phyloP scores from a whole-genome alignment of 2,797 vertebrate species.

The Aulostomus chinensis region DNA sequence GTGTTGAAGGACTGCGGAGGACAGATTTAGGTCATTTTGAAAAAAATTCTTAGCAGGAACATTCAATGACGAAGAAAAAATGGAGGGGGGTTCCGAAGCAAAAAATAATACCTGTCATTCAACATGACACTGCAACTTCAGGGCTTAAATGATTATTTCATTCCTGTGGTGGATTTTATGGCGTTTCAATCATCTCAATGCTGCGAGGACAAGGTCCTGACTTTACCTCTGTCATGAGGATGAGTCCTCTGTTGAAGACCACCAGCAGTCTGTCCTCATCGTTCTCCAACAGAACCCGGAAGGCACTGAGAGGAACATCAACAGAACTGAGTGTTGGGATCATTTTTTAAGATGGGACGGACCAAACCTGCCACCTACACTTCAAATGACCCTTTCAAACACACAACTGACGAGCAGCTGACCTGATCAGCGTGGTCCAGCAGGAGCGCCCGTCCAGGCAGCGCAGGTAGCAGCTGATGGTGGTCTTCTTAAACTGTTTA shows the following conservation, averaged over 20 bases:
- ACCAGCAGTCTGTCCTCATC: slow-evolving; percentile 97
- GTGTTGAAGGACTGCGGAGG: slow-evolving; percentile 93
- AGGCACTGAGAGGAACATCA: slow-evolving; percentile 85
- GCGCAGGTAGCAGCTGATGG: slow-evolving; percentile 98
- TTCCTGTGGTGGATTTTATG: no score
- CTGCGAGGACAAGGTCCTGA: not conserved
- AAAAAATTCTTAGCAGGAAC: no score
- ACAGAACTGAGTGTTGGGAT: not conserved
- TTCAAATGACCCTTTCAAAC: no score
- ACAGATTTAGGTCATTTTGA: no score
- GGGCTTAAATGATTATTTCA: no score
- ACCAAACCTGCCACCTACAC: no score
- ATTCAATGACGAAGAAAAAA: no score
- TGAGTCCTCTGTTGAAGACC: slow-evolving; percentile 96
- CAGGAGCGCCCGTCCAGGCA: slow-evolving; percentile 98
- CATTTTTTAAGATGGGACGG: not conserved
- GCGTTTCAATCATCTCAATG: not conserved
- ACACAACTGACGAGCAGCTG: no score
- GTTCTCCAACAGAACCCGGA: slow-evolving; percentile 96
- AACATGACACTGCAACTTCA: no score
- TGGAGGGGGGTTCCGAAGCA: no score
- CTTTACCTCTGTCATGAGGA: slow-evolving; percentile 96
- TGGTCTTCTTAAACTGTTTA: slow-evolving; percentile 98
- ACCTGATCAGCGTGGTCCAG: slow-evolving; percentile 99
- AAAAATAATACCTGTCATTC: no score